phyloP scores from a whole-genome alignment of 2,888 invertebrate genomes.

The Invenusta paracnida region DNA sequence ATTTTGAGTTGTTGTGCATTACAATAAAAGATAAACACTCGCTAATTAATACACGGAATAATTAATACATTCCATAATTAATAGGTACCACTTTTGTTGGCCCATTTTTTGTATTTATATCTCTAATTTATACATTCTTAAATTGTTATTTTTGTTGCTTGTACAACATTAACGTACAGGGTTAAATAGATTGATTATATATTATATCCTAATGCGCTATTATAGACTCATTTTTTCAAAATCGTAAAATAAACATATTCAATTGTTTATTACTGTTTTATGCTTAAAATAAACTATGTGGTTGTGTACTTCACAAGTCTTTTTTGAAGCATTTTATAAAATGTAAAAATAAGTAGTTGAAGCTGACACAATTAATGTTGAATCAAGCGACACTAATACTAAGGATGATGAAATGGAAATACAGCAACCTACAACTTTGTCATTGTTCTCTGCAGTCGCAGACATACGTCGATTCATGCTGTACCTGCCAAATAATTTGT shows the following conservation, averaged over 20 bases:
- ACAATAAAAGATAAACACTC: no score
- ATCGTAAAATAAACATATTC: background rate
- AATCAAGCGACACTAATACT: no score
- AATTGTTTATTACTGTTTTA: background rate
- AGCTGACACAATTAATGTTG: no score
- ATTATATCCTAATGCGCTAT: background rate
- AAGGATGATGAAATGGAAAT: no score
- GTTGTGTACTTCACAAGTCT: background rate
- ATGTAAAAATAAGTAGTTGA: background rate
- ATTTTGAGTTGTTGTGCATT: no score
- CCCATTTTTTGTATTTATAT: background rate
- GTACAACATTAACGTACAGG: background rate
- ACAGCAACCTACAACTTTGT: no score
- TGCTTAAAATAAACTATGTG: background rate
- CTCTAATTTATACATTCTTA: background rate
- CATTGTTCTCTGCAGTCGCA: no score
- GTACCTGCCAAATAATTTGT: no score
- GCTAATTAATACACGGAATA: background rate
- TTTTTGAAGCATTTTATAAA: background rate
- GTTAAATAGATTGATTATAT: background rate
- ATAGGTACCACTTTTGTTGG: background rate
- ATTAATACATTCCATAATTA: background rate
- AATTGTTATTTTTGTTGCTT: background rate
- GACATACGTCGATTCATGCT: no score
- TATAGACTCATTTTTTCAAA: background rate